Conservation (phyloP, 2,797 vertebrate species). For the Acipenser transmontanus region DNA sequence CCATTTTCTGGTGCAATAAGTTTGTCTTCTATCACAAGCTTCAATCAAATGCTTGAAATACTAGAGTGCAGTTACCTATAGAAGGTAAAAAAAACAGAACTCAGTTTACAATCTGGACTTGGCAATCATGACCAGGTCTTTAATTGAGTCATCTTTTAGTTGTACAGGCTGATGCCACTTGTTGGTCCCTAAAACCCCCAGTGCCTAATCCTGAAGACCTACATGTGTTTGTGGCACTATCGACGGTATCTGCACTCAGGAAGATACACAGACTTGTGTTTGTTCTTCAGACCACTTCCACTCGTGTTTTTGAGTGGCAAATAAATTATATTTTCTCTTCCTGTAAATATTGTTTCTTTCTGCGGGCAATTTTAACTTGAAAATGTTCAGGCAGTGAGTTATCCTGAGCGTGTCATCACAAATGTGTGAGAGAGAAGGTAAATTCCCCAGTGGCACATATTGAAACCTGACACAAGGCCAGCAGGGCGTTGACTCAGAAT, state of each 20-base stretch:
- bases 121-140: neutral
- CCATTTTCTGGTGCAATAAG: too few species aligned
- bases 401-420: constrained; percentile 52
- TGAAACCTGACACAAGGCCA: constrained; percentile 32
- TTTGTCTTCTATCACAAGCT: too few species aligned
- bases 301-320: neutral
- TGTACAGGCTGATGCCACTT: constrained; percentile 24
- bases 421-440: constrained; percentile 37
- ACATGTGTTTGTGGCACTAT: constrained; percentile 26
- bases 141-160: constrained; percentile 18
- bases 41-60: too few species aligned
- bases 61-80: too few species aligned
- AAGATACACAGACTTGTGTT: constrained; percentile 50
- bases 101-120: neutral
- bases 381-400: constrained; percentile 42
- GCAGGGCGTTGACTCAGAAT: constrained; percentile 39
- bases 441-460: constrained; percentile 34
- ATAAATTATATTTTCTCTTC: constrained; percentile 8
- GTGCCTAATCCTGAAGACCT: constrained; percentile 29
- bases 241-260: constrained; percentile 48
- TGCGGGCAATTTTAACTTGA: constrained; percentile 25
- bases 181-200: constrained; percentile 21
- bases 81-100: too few species aligned
- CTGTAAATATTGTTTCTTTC: constrained; percentile 11
- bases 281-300: constrained; percentile 35